phyloP scores from a whole-genome alignment of 2,797 vertebrate genomes.

The Somateria mollissima region DNA sequence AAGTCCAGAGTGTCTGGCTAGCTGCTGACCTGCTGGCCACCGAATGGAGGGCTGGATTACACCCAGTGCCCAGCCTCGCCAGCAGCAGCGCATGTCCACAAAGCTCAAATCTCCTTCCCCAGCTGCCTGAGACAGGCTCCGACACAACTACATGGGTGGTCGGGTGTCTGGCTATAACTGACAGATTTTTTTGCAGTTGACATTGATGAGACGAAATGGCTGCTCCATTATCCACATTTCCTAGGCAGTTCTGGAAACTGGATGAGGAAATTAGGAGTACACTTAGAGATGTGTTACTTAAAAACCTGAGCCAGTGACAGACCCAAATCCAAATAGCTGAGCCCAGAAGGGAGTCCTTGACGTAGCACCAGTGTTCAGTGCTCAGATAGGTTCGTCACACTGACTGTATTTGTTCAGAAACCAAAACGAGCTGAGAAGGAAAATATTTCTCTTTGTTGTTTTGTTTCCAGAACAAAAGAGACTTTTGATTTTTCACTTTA shows the following conservation, averaged over 20 bases:
- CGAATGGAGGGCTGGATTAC: neutral
- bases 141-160: neutral
- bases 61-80: no score
- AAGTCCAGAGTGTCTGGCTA: neutral
- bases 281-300: no score
- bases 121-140: neutral
- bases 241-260: neutral
- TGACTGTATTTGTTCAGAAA: neutral
- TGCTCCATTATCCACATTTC: neutral
- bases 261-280: neutral
- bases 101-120: neutral
- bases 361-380: neutral
- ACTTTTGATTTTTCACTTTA: neutral
- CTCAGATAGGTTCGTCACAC: neutral
- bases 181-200: neutral
- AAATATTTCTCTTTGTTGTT: conserved; percentile 14
- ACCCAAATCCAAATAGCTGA: neutral
- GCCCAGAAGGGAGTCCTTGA: neutral
- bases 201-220: neutral
- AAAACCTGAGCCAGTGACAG: neutral
- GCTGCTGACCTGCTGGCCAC: neutral
- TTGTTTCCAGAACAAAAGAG: conserved; percentile 9
- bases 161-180: neutral
- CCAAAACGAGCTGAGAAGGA: neutral
- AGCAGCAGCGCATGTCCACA: no score